These are phyloP conservation scores for Sinotaia quadrata DNA, from an alignment of 2,888 invertebrate species.

Conservation along the genomic window DNA sequence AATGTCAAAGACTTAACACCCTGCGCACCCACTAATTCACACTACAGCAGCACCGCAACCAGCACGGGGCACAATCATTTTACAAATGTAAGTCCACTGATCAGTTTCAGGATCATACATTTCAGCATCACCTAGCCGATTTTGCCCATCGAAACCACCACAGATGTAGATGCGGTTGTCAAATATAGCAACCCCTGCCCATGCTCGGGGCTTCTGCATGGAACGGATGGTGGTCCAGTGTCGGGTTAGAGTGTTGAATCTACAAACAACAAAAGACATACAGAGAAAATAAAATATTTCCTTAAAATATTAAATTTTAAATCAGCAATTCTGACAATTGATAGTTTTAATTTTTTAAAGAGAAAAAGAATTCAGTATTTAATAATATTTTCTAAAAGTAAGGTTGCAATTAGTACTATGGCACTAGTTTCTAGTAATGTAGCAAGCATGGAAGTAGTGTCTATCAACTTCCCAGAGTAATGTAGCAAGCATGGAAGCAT, in stretches of 20 bases:
- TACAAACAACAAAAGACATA: constrained; percentile 37
- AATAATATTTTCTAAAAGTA: no score
- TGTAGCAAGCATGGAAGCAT: no score
- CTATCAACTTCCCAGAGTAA: no score
- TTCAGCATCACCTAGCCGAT: constrained; percentile 92
- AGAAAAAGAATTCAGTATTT: no score
- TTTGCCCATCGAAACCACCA: constrained; percentile 95
- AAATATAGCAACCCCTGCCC: constrained; percentile 66
- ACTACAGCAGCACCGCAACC: constrained; percentile 92
- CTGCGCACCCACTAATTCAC: constrained; percentile 27
- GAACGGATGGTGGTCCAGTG: constrained; percentile 67
- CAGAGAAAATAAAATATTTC: no score
- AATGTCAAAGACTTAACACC: no score
- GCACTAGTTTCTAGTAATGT: no score
- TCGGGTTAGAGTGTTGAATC: constrained; percentile 66
- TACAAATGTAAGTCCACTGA: constrained; percentile 85
- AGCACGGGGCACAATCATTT: constrained; percentile 89
- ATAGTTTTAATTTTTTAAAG: no score
- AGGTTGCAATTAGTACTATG: no score
- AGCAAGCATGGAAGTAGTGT: no score
- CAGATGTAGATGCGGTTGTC: constrained; percentile 73
- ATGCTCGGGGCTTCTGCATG: constrained; percentile 68
- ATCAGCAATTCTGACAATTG: no score
- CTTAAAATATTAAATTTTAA: background rate
- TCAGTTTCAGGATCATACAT: constrained; percentile 84